Conservation (phyloP, 2,113 vertebrate species). For the Trogon surrucura region DNA sequence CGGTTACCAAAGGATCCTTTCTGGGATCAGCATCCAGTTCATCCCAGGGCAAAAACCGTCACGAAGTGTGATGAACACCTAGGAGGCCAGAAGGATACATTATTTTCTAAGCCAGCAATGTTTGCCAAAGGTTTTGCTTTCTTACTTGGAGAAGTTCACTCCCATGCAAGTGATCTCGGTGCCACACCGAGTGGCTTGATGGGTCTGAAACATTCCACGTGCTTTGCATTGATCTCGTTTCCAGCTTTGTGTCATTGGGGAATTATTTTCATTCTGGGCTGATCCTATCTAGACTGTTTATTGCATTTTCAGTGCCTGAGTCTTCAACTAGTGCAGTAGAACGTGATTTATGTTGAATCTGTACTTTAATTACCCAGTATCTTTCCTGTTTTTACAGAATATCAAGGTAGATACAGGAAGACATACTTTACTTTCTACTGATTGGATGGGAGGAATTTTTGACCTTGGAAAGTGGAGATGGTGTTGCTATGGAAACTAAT, state of each 20-base stretch:
- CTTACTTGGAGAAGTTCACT: not conserved
- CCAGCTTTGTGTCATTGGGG: not conserved
- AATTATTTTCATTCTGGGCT: not conserved
- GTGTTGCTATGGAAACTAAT: conserved; percentile 95
- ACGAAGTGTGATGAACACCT: too few relatives aligned
- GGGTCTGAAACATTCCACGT: rapidly evolving
- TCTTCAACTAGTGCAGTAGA: not conserved
- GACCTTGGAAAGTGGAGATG: conserved; percentile 93
- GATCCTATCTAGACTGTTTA: not conserved
- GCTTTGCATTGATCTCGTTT: not conserved
- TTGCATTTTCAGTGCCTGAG: not conserved
- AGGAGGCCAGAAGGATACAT: not conserved
- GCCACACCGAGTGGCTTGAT: not conserved
- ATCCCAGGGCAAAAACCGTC: not conserved
- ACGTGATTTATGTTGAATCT: not conserved
- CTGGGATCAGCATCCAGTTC: not conserved
- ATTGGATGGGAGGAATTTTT: conserved; percentile 85
- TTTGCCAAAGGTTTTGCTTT: not conserved
- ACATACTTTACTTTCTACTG: conserved; percentile 57
- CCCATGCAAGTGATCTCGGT: not conserved
- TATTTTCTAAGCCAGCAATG: not conserved
- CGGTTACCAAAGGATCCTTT: not conserved
- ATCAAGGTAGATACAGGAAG: conserved; percentile 56
- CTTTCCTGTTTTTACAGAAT: conserved; percentile 67
- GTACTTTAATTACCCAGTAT: conserved; percentile 4